Evolutionary conservation across 2,888 invertebrate species (phyloP).

Genomic region (Acleris laterana): DNA sequence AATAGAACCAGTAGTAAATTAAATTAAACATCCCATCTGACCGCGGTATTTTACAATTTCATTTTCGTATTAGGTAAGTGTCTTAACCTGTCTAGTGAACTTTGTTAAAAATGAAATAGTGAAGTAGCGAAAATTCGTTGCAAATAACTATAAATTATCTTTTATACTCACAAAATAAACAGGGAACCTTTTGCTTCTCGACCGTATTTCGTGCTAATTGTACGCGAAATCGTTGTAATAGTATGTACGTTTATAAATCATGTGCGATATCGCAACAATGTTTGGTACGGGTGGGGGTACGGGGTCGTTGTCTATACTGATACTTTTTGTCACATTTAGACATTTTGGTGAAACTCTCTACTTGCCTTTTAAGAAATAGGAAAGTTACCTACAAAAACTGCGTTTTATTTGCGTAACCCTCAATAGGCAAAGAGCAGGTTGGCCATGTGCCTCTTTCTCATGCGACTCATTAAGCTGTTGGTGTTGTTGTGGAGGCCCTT

Average conservation of each 20-base stretch:
- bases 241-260: constrained; percentile 29
- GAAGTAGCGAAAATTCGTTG: background rate
- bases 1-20: too few species aligned
- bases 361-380: constrained; percentile 23
- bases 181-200: constrained; percentile 63
- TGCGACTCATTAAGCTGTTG: background rate
- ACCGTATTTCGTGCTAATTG: constrained; percentile 61
- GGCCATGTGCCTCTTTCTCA: background rate
- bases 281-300: constrained; percentile 45
- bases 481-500: constrained; percentile 2
- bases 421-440: constrained; percentile 7
- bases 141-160: constrained; percentile 10
- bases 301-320: constrained; percentile 14
- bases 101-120: background rate
- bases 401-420: background rate
- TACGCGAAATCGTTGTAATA: constrained; percentile 41
- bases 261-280: constrained; percentile 35
- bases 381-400: background rate
- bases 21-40: background rate
- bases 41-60: background rate
- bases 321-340: constrained; percentile 7
- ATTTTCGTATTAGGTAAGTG: too few species aligned
- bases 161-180: constrained; percentile 54
- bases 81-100: too few species aligned
- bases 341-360: constrained; percentile 6